Base-by-base conservation (phyloP, 2,797 vertebrate species). In the Mallotus villosus region DNA sequence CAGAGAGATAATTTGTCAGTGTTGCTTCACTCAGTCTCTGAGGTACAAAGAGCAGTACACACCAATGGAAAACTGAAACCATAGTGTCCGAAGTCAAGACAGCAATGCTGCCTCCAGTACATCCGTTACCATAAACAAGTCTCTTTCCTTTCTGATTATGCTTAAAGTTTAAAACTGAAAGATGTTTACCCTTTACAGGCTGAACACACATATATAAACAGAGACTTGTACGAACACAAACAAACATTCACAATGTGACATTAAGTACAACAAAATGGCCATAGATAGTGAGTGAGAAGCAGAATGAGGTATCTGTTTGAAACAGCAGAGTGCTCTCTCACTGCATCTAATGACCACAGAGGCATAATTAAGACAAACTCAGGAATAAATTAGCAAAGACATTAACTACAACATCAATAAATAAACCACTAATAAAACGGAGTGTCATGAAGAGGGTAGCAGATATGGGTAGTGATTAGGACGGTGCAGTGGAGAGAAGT, bases 361-460 rank as follows among this genome's bases (percentile, higher is more conserved):
- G 55, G 63, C n/a, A n/a, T 69, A 73, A 81, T 73, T 73, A 82
- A 80, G 75, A 76, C 62, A 41, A 67, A 82, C 37, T 32, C 64
- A 34, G 25, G 53, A 14, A 41, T 6, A 59, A 66, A 82, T 74
- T 70, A 78, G 46, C 66, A 71, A 46, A 64, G 75, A 78, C 75
- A 66, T 73, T 75, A 75, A 78, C 66, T 72, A 46, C 68, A 70
- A 69, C 67, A 66, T 78, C 66, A 70, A 81, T 82, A 81, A 81
- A 85, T 76, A 82, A 78, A 74, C 53, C 61, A 74, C 71, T 78
- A 81, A 82, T 82, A 76, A 78, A 75, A 78, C 60, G 46, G 25
- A 41, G 34, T 25, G 24, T 16, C 22, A 14, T 9, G 34, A 41
- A 14, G 41, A 32, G 17, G 58, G 59, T 22, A 41, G 62, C 22